Percentiles rank a stretch among this genome's conserved stretches.
Evolutionary conservation across 1,140 invertebrate species (phyloP).

Genomic region (Philotrypesis tridentata): DNA sequence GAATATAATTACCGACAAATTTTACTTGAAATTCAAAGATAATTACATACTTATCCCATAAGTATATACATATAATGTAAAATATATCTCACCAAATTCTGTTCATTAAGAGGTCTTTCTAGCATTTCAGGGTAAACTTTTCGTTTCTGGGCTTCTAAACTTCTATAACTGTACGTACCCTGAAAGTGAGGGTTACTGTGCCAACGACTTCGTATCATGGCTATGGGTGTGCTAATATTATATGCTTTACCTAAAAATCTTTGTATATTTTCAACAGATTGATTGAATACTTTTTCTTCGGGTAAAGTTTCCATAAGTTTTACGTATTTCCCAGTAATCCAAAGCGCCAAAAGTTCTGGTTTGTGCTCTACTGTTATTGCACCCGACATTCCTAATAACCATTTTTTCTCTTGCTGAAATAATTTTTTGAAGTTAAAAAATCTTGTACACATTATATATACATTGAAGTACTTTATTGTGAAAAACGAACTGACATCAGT

Average conservation of each 20-base stretch:
- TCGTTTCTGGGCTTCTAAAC: slow-evolving; percentile 67
- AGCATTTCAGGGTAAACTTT: slow-evolving; percentile 47
- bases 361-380: slow-evolving; percentile 78
- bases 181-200: slow-evolving; percentile 77
- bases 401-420: slow-evolving; percentile 68
- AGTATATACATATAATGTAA: background rate
- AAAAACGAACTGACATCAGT: slow-evolving; percentile 47
- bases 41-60: too few relatives aligned
- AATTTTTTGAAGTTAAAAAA: background rate
- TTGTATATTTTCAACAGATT: slow-evolving; percentile 66
- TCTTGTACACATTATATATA: background rate
- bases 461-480: background rate
- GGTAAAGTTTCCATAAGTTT: slow-evolving; percentile 74
- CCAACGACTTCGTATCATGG: slow-evolving; percentile 77
- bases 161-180: slow-evolving; percentile 81
- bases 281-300: slow-evolving; percentile 68
- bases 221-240: slow-evolving; percentile 72
- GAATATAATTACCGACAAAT: background rate
- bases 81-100: slow-evolving; percentile 34
- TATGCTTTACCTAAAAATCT: slow-evolving; percentile 68
- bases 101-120: slow-evolving; percentile 50
- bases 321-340: slow-evolving; percentile 74
- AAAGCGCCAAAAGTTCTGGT: slow-evolving; percentile 78
- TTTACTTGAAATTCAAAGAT: background rate
- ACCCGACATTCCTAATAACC: slow-evolving; percentile 76